These are phyloP conservation scores for Notamacropus eugenii DNA, from an alignment of 2,797 vertebrate genomes.

Conservation along the genomic window DNA sequence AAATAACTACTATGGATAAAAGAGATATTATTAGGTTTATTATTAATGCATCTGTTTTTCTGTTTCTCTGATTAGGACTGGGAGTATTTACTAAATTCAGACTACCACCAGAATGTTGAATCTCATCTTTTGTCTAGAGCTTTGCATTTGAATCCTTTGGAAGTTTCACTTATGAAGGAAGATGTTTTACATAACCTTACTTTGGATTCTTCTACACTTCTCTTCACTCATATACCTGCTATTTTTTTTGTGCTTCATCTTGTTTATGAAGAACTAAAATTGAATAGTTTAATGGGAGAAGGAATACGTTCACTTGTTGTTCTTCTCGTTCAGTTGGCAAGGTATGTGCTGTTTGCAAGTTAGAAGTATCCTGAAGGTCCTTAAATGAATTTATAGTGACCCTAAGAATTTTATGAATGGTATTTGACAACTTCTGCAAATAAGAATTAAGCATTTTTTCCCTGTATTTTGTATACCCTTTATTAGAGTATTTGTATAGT, in stretches of 20 bases:
- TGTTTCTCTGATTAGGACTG: conserved; percentile 89
- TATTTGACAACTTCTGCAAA: neutral
- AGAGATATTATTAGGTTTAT: neutral
- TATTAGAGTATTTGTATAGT: neutral
- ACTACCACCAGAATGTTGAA: conserved; percentile 93
- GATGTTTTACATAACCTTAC: conserved; percentile 85
- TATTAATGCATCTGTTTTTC: conserved; percentile 36
- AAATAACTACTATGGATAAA: neutral
- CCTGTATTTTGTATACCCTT: neutral
- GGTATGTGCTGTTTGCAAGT: conserved; percentile 82
- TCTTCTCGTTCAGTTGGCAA: conserved; percentile 95
- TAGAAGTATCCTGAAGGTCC: neutral
- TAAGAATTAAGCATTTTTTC: neutral
- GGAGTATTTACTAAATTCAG: conserved; percentile 93
- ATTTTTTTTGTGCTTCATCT: conserved; percentile 97
- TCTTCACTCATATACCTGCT: conserved; percentile 94
- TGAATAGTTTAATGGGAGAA: conserved; percentile 95
- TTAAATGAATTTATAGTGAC: conserved; percentile 1
- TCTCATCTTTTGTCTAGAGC: conserved; percentile 87
- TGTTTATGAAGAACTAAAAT: conserved; percentile 95
- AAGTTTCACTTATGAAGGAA: conserved; percentile 75
- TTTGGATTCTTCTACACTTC: conserved; percentile 92
- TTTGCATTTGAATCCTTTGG: conserved; percentile 84
- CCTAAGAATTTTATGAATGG: neutral
- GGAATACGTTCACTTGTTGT: conserved; percentile 91